Percentiles rank a stretch among this genome's conserved stretches.
Evolutionary conservation across 2,797 vertebrate species (phyloP).

Genomic region (Euthynnus affinis): DNA sequence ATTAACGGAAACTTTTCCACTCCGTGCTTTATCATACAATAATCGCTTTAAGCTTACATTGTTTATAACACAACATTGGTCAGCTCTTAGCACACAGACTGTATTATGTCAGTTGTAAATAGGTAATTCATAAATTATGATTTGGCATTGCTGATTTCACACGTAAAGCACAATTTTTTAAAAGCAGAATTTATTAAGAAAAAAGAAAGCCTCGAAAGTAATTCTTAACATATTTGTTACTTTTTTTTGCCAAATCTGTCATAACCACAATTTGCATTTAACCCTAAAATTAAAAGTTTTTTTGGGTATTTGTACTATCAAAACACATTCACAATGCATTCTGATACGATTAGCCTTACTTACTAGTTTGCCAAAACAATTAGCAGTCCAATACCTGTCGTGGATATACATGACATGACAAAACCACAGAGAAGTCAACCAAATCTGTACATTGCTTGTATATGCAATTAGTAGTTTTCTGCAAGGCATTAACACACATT

Average conservation of each 20-base stretch:
- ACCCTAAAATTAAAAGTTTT: background rate
- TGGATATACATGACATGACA: conserved; percentile 33
- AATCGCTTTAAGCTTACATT: conserved; percentile 44
- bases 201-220: background rate
- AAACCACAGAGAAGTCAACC: conserved; percentile 27
- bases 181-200: background rate
- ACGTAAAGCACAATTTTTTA: background rate
- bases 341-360: conserved; percentile 8
- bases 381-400: conserved; percentile 33
- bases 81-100: conserved; percentile 1
- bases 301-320: conserved; percentile 1
- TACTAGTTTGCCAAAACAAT: conserved; percentile 50
- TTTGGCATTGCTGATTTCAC: background rate
- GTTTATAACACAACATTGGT: conserved; percentile 22
- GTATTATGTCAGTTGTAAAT: conserved; percentile 14
- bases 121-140: conserved; percentile 33
- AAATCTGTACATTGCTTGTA: conserved; percentile 16
- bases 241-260: background rate
- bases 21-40: conserved; percentile 34
- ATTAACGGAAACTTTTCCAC: conserved; percentile 52
- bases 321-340: background rate
- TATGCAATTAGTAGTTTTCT: conserved; percentile 47
- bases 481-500: conserved; percentile 44
- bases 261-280: background rate
- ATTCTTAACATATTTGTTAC: background rate